A percentile compares a stretch with the other conserved stretches of the same genome.
phyloP scores from a whole-genome alignment of 2,113 vertebrate genomes.

The Atrichornis clamosus region DNA sequence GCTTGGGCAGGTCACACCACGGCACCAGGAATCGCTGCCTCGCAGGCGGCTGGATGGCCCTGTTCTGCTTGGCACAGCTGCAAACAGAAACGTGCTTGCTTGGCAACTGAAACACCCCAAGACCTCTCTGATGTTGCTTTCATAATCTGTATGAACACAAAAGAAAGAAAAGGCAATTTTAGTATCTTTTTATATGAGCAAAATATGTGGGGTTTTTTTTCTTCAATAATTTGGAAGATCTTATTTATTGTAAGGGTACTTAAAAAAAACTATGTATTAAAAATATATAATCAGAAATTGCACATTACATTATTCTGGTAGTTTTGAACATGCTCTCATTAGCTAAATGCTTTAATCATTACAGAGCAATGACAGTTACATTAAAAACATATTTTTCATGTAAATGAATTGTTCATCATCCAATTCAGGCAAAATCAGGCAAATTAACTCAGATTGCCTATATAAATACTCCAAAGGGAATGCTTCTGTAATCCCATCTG shows the following conservation, averaged over 20 bases:
- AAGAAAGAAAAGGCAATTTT: background rate
- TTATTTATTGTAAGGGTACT: background rate
- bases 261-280: background rate
- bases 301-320: background rate
- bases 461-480: background rate
- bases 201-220: background rate
- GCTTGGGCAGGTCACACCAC: background rate
- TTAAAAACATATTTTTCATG: background rate
- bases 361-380: background rate
- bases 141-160: background rate
- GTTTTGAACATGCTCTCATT: background rate
- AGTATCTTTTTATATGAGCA: rapidly evolving
- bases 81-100: background rate
- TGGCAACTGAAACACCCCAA: background rate
- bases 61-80: background rate
- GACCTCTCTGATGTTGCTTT: background rate
- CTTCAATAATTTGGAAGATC: background rate
- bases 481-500: background rate
- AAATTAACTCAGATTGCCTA: slow-evolving; percentile 11
- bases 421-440: background rate
- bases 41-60: background rate
- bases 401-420: background rate
- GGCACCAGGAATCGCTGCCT: background rate
- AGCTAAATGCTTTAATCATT: background rate
- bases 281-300: background rate